Base-by-base conservation (phyloP, 1,140 invertebrate genomes). In the Brachionus sp. region DNA sequence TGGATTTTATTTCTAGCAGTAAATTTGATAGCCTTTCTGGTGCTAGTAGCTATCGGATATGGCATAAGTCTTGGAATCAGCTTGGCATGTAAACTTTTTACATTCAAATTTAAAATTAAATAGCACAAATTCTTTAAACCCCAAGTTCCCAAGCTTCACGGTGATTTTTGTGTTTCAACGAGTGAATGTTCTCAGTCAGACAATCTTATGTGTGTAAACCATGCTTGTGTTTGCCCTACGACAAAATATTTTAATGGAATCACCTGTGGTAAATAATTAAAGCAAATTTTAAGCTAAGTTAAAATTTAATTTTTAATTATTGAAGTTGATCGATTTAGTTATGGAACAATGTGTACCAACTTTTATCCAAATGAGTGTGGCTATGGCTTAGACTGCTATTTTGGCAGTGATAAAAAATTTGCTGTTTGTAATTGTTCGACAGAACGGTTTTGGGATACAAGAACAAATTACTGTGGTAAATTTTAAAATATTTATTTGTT, bases 101-200 rank as follows among this genome's bases (percentile, higher is more conserved):
- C 2, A n/a, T 73, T 42, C 39, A 16, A 13, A 10, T 73, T 73
- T 53, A 5, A 50, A 78, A 78, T 35, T 19, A 2, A 77, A 33
- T 73, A n/a, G 23, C 12, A 2, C 19, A 23, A 4, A 10, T 4
- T 23, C 7, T 37, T 70, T 70, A 5, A 70, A 39, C 25, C 13
- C 6, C 13, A n/a, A 80, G 77, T 12, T 37, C 29, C 50, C n/a
- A 62, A 37, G 29, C 33, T 80, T n/a, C 33, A 80, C 16, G 77
- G 77, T 23, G 77, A 80, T 25, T 62, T n/a, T 80, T 80, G 77
- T 16, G 37, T 62, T 37, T 39, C 50, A 7, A 62, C 77, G 6
- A 62, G 16, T 42, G 29, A 80, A 12, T 80, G 77, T 42, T 80
- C 77, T 13, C 16, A 35, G 39, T 29, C 50, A 19, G 77, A 80